These are phyloP conservation scores for Muscicapa striata DNA, from an alignment of 2,797 vertebrate genomes.

Conservation along the genomic window DNA sequence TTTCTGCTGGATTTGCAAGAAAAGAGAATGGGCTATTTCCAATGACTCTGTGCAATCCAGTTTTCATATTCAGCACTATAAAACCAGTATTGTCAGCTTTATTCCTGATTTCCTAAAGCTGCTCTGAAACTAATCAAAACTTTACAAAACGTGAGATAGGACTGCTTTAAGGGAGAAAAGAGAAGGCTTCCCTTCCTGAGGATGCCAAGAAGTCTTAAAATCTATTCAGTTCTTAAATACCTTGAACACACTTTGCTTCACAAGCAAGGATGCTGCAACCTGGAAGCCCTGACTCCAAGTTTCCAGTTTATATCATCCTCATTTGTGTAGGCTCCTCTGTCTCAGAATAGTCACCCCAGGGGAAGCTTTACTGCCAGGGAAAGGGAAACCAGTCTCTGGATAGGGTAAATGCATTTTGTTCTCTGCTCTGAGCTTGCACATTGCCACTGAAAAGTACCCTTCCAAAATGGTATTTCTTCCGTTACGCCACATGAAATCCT, in stretches of 20 bases:
- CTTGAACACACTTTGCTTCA: neutral
- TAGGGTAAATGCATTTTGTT: neutral
- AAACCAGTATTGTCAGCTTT: neutral
- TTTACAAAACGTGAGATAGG: neutral
- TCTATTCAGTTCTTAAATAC: neutral
- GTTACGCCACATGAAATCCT: neutral
- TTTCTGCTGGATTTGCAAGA: constrained; percentile 8
- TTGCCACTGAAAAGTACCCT: neutral
- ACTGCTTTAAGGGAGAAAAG: neutral
- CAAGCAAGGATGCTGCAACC: neutral
- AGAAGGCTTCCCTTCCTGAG: neutral
- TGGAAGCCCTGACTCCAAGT: neutral
- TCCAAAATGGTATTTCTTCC: neutral
- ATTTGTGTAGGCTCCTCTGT: neutral
- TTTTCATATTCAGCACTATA: neutral
- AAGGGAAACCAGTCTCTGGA: neutral
- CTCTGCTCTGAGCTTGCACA: neutral
- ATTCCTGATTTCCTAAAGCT: neutral
- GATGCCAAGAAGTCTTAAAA: neutral
- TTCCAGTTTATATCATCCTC: neutral
- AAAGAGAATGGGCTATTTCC: neutral
- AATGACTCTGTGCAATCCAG: neutral
- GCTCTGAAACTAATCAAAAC: neutral
- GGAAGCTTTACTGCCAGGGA: neutral
- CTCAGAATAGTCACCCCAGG: neutral